Percentiles rank a stretch among this genome's conserved stretches.
phyloP scores from a whole-genome alignment of 1,140 invertebrate species.

The Drosophila yakuba region DNA sequence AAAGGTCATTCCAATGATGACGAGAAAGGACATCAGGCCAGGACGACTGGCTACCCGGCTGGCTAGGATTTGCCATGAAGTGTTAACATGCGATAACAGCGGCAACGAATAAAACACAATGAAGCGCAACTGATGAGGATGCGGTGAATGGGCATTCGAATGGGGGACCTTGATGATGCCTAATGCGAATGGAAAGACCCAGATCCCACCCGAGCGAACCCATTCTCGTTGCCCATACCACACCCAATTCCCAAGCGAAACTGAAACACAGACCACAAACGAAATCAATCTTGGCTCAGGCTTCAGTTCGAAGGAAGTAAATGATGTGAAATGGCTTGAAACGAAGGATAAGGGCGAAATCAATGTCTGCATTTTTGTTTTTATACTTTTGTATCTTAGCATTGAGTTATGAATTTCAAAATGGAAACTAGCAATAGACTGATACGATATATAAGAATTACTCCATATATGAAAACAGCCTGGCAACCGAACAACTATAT shows the following conservation, averaged over 20 bases:
- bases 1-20: conserved; percentile 80
- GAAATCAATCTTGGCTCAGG: conserved; percentile 22
- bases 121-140: conserved; percentile 72
- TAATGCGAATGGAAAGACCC: conserved; percentile 53
- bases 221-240: background rate
- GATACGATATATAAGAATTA: background rate
- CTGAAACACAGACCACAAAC: conserved; percentile 20
- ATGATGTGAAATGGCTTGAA: conserved; percentile 77
- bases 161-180: conserved; percentile 40
- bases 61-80: conserved; percentile 72
- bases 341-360: conserved; percentile 64
- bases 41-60: background rate
- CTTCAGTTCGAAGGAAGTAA: conserved; percentile 36
- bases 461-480: too few species aligned
- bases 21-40: conserved; percentile 41
- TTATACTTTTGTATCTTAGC: conserved; percentile 7
- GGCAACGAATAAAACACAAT: conserved; percentile 76
- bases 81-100: conserved; percentile 80
- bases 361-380: conserved; percentile 54
- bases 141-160: conserved; percentile 44
- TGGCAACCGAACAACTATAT: background rate
- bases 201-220: conserved; percentile 21
- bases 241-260: conserved; percentile 6
- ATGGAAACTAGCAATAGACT: background rate
- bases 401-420: conserved; percentile 3